Evolutionary conservation across 2,113 vertebrate genomes (phyloP).

Genomic region (Solea solea): DNA sequence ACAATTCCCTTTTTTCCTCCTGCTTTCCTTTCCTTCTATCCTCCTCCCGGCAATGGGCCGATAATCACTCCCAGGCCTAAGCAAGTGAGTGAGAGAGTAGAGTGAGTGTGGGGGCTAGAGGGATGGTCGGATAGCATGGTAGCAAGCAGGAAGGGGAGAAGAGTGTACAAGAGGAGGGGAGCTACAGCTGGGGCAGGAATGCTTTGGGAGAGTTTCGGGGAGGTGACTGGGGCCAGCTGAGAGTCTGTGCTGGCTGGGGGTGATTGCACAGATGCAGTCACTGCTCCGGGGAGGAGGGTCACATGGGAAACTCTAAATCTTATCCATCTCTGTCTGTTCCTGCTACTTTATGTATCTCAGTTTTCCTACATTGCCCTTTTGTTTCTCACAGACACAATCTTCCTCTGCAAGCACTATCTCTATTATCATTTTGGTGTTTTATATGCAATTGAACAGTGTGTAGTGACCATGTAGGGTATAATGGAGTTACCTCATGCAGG

Average conservation of each 20-base stretch:
- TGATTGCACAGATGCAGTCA: slow-evolving; percentile 66
- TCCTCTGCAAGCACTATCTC: slow-evolving; percentile 17
- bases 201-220: slow-evolving; percentile 63
- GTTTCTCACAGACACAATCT: slow-evolving; percentile 31
- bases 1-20: slow-evolving; percentile 51
- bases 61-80: slow-evolving; percentile 76
- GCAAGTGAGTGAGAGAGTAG: slow-evolving; percentile 47
- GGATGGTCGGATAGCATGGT: slow-evolving; percentile 79
- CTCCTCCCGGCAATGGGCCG: slow-evolving; percentile 50
- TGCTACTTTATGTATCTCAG: slow-evolving; percentile 43
- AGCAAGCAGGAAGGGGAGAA: slow-evolving; percentile 64
- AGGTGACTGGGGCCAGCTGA: slow-evolving; percentile 60
- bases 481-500: slow-evolving; percentile 35
- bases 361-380: slow-evolving; percentile 44
- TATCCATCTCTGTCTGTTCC: slow-evolving; percentile 51
- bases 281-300: slow-evolving; percentile 63
- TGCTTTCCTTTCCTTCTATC: slow-evolving; percentile 55
- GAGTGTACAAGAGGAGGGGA: slow-evolving; percentile 64
- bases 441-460: neutral
- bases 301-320: slow-evolving; percentile 72
- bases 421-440: neutral
- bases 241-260: slow-evolving; percentile 67
- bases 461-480: slow-evolving; percentile 29
- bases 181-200: slow-evolving; percentile 82
- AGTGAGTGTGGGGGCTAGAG: slow-evolving; percentile 71